Base-by-base conservation (phyloP, 2,113 vertebrate species). In the Paracyprichromis sp. region DNA sequence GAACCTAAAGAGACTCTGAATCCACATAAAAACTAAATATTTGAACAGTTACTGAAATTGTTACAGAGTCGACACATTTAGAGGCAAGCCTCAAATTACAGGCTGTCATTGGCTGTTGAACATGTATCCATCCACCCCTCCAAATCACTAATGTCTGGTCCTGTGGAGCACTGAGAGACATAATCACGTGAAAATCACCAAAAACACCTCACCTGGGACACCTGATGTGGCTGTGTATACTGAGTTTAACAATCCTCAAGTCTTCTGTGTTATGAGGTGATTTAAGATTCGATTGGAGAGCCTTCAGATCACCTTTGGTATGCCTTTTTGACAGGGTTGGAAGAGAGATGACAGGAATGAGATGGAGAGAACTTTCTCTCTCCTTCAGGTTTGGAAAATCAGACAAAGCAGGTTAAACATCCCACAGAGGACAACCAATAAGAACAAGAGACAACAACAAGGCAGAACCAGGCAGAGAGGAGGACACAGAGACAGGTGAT, bases 241-340 rank as follows among this genome's bases (percentile, higher is more conserved):
- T 43, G 66, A 16, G 12, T 90, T 81, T 92, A 91, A 91, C 71
- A 59, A 59, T 86, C 17, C 80, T 76, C 78, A 24, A 90, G 87
- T 79, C 87, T 81, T 90, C 84, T 79, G 86, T 83, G 78, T 89
- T 91, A 91, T 87, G 71, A 61, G 36, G 8, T 80, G 87, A 92
- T 93, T 92, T 89, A 84, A 92, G 91, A 85, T 87, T 90, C 90
- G 89, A 90, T 92, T 91, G 90, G 66, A 82, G 83, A 82, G 63
- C 57, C 85, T 89, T 91, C 84, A 89, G 59, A 92, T 88, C 54
- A 43, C 36, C 86, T 59, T 78, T 82, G 80, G 24, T 26, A 71
- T 7, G 83, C 83, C 76, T 88, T 83, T 88, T 83, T 86, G 50
- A 73, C 14, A 14, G 56, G 13, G 26, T 26, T 59, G 80, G 34